Evolutionary conservation across 2,888 invertebrate genomes (phyloP), one percentile per base, ranked within the genome.

Genomic region (Molorchus minor): DNA sequence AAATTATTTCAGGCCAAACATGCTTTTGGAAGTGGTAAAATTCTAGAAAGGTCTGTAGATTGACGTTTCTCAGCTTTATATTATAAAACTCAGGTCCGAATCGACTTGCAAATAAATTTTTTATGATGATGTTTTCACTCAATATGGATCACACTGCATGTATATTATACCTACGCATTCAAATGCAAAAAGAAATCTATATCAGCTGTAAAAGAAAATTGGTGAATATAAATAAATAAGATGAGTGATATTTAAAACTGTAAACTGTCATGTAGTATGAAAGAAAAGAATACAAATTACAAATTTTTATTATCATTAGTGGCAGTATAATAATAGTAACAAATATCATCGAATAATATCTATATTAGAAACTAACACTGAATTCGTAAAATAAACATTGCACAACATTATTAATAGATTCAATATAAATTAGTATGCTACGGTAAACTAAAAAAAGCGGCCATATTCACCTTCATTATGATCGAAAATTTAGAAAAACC

Each of bases 271-370:
- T n/a, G n/a, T n/a, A n/a, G 8, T 25, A 25, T 5, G 21, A 43
- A 57, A 41, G 44, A 25, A 29, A 36, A 19, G 16, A 21, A n/a
- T 70, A 74, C 69, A 76, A 75, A 75, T 72, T 75, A 75, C 74
- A 75, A 75, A 75, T 71, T 71, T 33, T 72, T 75, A 75, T 75
- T 74, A 74, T 73, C 71, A 65, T 66, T 73, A 71, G 69, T 76
- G 76, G 76, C 76, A 76, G 75, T 76, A 68, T 60, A 68, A 68
- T 60, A 68, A 65, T 70, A 68, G 65, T 71, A 73, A 75, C 72
- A 71, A 74, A 71, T 72, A 71, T 71, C 68, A 62, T 62, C 33
- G 52, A 58, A 56, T 63, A 65, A 62, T 67, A 66, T 65, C 64
- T 63, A 59, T 35, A 61, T 56, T 62, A 62, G 38, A 68, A 64